Base-by-base conservation (phyloP, 2,888 invertebrate species). In the Tribolium freemani region DNA sequence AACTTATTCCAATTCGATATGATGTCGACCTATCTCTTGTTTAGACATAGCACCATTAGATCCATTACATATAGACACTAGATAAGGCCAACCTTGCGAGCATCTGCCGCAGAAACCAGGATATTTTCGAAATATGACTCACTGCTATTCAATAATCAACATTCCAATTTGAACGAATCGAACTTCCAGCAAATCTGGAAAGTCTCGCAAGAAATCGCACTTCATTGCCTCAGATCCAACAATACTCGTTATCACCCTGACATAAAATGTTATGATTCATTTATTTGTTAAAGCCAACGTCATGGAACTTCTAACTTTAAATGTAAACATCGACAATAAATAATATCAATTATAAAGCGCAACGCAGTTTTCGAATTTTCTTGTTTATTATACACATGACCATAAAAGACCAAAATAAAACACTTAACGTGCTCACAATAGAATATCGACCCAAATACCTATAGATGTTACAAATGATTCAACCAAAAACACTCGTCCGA, bases 91-190 rank as follows among this genome's bases (percentile, higher is more conserved):
- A 51, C 63, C 50, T 63, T 51, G 63, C 63, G n/a, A n/a, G 46
- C 46, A 60, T 60, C 60, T 60, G 60, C 60, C 60, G 16, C 51
- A 63, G 21, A 38, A 38, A 21, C 45, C 48, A 60, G 57, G 26
- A 45, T 68, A 68, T 68, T 68, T 68, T 68, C 68, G 56, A 66
- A 56, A 56, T 54, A 66, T 66, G 66, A 66, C 66, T 66, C 66
- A 66, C 54, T 45, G 26, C 20, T 20, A 30, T 64, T 51, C 53
- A 64, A 64, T 64, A 54, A 66, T 57, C 44, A 60, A 66, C 54
- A 66, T 54, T 66, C 63, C 63, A 51, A 63, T 50, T 54, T 66
- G 53, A 38, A 53, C 45, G 16, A 48, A 16, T 2, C 16, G 16
- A 16, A 16, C 16, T 16, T 16, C 1, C 16, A 2, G 16, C 16